Evolutionary conservation across 1,140 invertebrate genomes (phyloP).

Genomic region (Zelostemma sp.): DNA sequence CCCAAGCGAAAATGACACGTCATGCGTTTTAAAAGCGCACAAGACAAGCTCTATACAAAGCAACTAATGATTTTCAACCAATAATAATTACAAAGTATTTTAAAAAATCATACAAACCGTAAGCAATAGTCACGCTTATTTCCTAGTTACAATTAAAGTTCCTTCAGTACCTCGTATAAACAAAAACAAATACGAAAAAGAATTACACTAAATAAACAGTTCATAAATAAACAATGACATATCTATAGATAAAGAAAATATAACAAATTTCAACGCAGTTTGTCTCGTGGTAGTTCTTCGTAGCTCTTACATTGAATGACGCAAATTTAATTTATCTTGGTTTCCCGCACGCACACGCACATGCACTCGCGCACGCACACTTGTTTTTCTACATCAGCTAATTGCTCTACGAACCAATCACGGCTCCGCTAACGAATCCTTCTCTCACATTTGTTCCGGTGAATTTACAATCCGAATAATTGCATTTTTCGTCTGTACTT

Average conservation of each 20-base stretch:
- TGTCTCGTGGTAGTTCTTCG: constrained; percentile 24
- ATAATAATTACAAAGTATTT: constrained; percentile 25
- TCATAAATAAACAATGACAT: constrained; percentile 70
- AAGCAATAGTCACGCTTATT: constrained; percentile 52
- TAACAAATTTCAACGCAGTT: constrained; percentile 65
- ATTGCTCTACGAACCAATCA: not conserved
- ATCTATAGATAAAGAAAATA: constrained; percentile 66
- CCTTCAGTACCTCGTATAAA: constrained; percentile 57
- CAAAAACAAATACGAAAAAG: constrained; percentile 66
- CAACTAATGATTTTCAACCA: not conserved
- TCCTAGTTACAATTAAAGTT: constrained; percentile 51
- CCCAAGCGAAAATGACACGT: not conserved
- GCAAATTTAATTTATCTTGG: constrained; percentile 14
- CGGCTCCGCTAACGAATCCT: constrained; percentile 1
- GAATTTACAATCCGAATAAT: not conserved
- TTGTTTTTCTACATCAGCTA: constrained; percentile 11
- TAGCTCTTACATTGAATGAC: constrained; percentile 28
- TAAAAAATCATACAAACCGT: constrained; percentile 30
- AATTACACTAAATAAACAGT: constrained; percentile 68
- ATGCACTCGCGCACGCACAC: constrained; percentile 10
- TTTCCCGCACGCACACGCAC: constrained; percentile 8
- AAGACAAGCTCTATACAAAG: constrained; percentile 17
- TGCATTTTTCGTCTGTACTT: not conserved
- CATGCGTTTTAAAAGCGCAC: not conserved
- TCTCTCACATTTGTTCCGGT: not conserved